A percentile compares a stretch with the other conserved stretches of the same genome.
These are phyloP conservation scores for Hylaeus volcanicus DNA, from an alignment of 1,140 invertebrate genomes.

Conservation along the genomic window DNA sequence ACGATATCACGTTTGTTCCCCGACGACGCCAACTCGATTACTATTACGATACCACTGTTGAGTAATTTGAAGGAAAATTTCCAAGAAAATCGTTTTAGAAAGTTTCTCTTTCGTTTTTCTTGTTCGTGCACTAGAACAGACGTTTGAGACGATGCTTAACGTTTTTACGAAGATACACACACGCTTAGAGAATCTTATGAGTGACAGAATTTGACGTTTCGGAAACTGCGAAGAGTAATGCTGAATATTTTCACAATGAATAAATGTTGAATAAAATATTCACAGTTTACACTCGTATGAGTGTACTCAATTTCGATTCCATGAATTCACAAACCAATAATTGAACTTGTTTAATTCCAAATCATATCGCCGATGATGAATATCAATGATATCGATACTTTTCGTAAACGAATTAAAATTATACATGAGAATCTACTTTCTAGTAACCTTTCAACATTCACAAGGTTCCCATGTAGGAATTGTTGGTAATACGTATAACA, in stretches of 20 bases:
- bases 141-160: background rate
- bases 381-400: no score
- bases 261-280: background rate
- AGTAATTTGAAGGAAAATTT: conserved; percentile 4
- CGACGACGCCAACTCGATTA: background rate
- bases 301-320: no score
- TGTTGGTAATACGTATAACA: background rate
- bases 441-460: background rate
- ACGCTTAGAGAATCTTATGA: background rate
- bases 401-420: no score
- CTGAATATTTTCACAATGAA: background rate
- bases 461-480: background rate
- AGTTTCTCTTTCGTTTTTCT: background rate
- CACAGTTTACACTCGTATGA: no score
- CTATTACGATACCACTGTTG: background rate
- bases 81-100: background rate
- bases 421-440: background rate
- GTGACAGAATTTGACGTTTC: background rate
- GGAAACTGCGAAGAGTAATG: background rate
- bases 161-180: background rate
- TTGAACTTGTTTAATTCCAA: no score
- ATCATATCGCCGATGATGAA: no score
- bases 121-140: background rate
- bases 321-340: no score
- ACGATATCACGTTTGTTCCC: background rate